These are phyloP conservation scores for Parnassius apollo DNA, from an alignment of 2,888 invertebrate genomes.

Conservation along the genomic window DNA sequence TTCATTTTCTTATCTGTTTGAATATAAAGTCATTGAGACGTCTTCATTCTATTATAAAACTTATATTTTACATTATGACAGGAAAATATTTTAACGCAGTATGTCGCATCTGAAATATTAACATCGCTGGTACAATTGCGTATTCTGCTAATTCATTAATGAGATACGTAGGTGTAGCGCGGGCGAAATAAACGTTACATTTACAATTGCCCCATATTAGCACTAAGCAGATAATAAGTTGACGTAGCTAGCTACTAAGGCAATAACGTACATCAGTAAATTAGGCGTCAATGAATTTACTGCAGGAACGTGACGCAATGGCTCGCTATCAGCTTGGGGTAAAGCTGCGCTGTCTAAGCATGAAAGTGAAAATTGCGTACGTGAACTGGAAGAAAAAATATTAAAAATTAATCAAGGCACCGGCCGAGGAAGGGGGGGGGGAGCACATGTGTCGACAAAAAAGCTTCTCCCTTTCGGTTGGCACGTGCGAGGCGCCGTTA, in stretches of 20 bases:
- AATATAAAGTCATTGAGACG: neutral
- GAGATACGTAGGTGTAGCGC: conserved; percentile 79
- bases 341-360: conserved; percentile 56
- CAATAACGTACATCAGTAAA: conserved; percentile 38
- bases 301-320: conserved; percentile 42
- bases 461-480: conserved; percentile 67
- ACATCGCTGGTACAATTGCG: conserved; percentile 67
- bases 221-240: conserved; percentile 55
- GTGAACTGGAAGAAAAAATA: conserved; percentile 80
- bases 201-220: conserved; percentile 61
- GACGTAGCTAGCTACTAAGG: conserved; percentile 46
- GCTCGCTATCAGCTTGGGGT: conserved; percentile 21
- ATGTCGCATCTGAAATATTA: conserved; percentile 15
- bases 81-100: conserved; percentile 1
- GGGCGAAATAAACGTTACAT: conserved; percentile 71
- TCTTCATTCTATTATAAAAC: too few relatives aligned
- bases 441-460: conserved; percentile 79
- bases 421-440: conserved; percentile 47
- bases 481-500: conserved; percentile 77
- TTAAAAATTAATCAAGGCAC: conserved; percentile 79
- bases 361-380: conserved; percentile 80
- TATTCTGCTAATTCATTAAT: conserved; percentile 77
- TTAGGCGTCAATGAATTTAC: conserved; percentile 51
- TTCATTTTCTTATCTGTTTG: neutral
- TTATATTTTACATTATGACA: neutral